Evolutionary conservation across 2,888 invertebrate genomes (phyloP), one percentile per base, ranked within the genome.

Genomic region (Acrobasis repandana): DNA sequence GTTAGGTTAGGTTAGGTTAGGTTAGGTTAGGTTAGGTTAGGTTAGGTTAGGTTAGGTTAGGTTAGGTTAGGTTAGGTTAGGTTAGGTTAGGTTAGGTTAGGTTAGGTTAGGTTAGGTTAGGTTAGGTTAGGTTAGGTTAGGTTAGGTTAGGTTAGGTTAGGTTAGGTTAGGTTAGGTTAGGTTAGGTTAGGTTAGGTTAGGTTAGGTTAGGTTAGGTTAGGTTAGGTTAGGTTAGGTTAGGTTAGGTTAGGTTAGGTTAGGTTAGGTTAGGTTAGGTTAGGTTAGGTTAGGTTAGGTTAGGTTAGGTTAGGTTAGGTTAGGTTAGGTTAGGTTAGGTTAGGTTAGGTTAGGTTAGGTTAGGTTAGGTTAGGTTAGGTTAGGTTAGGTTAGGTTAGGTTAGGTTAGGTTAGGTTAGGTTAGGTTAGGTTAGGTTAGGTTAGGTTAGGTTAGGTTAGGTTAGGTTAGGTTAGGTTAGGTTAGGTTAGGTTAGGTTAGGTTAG

Each of bases 101-200:
- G 62, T 62, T 62, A 56, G 62, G 62, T 62, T 62, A 60, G 64
- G 64, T 64, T 68, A 64, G 65, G 65, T 64, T 66, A 62, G 63
- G 67, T 64, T 65, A 63, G 61, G 64, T 62, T 66, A 63, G 63
- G 66, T 67, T 67, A 62, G 66, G 65, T 65, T 67, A 64, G 66
- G 66, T 65, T 68, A 66, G 68, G 66, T 66, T 64, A 61, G 66
- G 63, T 63, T 67, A 63, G 60, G 62, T 65, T 62, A 60, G 63
- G 58, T 59, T 62, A 56, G 59, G 59, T 59, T 62, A 63, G 60
- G 60, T 63, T 60, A 56, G 60, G 60, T 60, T 63, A 63, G 60
- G 60, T 63, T 62, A 61, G 62, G 62, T 63, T 65, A 60, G 60
- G 61, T 65, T 63, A 59, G 63, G 63, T 64, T 61, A 61, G 61